Conservation (phyloP, 1,140 invertebrate genomes). For the Diachasma alloeum region DNA sequence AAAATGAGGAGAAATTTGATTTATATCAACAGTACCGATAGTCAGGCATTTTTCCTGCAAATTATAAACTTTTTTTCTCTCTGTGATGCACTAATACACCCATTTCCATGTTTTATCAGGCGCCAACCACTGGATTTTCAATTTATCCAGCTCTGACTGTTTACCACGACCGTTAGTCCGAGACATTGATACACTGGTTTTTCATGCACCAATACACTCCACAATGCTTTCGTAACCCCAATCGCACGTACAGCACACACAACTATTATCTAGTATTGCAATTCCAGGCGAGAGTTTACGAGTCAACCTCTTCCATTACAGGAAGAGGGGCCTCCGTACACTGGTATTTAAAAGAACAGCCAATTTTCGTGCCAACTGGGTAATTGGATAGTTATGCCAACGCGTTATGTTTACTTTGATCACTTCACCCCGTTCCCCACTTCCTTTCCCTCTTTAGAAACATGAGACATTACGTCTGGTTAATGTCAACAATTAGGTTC, state of each 20-base stretch:
- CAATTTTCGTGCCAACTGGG: neutral
- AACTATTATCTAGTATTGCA: neutral
- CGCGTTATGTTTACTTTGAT: neutral
- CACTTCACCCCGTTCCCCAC: neutral
- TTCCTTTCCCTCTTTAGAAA: neutral
- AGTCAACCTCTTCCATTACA: slow-evolving; percentile 1
- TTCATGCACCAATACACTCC: slow-evolving; percentile 11
- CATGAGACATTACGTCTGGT: neutral
- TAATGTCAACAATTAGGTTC: neutral
- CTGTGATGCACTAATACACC: no score
- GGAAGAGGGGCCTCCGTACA: neutral
- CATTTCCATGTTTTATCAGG: no score
- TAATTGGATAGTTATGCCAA: slow-evolving; percentile 10
- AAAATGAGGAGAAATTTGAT: no score
- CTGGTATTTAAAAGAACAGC: slow-evolving; percentile 2
- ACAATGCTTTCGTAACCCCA: neutral
- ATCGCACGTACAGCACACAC: neutral
- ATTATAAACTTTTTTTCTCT: no score
- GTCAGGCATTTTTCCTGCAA: no score
- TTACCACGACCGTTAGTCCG: slow-evolving; percentile 5
- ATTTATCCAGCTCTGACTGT: neutral
- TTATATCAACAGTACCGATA: no score
- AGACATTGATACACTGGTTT: slow-evolving; percentile 20
- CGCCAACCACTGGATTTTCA: no score
- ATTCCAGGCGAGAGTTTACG: neutral